phyloP scores from a whole-genome alignment of 2,797 vertebrate genomes.

The Arctocebus calabarensis region DNA sequence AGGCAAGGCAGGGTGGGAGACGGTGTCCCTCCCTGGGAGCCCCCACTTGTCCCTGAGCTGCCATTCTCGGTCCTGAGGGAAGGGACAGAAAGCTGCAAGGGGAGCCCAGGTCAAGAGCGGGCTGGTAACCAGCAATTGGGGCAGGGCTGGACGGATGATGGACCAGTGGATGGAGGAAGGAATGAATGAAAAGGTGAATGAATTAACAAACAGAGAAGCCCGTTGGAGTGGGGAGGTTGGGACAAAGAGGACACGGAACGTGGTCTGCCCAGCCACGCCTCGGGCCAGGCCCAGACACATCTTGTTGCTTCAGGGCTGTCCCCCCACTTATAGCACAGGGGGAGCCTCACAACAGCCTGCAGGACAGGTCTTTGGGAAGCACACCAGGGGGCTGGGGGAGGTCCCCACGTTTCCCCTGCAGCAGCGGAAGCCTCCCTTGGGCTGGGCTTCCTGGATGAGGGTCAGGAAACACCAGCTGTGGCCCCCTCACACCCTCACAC shows the following conservation, averaged over 20 bases:
- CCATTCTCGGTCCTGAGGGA: neutral
- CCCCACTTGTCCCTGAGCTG: neutral
- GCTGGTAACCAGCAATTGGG: no score
- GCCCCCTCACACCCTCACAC: neutral
- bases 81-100: neutral
- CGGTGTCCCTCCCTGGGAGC: neutral
- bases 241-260: rapidly evolving
- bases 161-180: rapidly evolving
- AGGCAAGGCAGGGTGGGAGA: neutral
- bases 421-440: neutral
- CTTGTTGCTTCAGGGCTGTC: neutral
- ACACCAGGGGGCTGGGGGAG: neutral
- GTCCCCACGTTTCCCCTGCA: neutral
- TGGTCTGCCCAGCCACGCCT: neutral
- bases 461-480: neutral
- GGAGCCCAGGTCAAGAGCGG: neutral
- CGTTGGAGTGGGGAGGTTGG: rapidly evolving
- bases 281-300: rapidly evolving
- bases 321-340: neutral
- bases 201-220: neutral
- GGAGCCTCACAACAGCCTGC: neutral
- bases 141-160: neutral
- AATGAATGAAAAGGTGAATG: neutral
- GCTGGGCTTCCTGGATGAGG: constrained; percentile 52
- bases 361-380: neutral